These are phyloP conservation scores for Zaprionus camerounensis DNA, from an alignment of 1,140 invertebrate genomes.

Conservation along the genomic window DNA sequence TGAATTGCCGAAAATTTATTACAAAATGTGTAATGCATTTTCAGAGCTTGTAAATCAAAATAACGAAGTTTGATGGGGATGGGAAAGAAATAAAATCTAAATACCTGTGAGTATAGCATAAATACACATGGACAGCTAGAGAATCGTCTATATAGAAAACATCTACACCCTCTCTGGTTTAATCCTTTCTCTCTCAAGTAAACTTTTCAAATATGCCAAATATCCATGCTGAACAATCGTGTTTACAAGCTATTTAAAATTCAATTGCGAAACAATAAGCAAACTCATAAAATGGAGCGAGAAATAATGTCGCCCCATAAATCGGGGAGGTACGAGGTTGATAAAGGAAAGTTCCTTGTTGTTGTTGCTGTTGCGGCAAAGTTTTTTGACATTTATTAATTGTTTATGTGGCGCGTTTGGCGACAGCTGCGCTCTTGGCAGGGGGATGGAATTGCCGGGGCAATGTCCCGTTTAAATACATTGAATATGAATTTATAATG, in stretches of 20 bases:
- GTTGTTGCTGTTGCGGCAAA: slow-evolving; percentile 61
- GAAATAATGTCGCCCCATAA: slow-evolving; percentile 54
- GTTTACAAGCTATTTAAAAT: slow-evolving; percentile 68
- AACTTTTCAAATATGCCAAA: slow-evolving; percentile 61
- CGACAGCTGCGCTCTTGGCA: slow-evolving; percentile 72
- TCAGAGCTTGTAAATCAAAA: slow-evolving; percentile 7
- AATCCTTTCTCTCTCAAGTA: not conserved
- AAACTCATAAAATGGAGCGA: slow-evolving; percentile 55
- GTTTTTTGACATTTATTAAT: slow-evolving; percentile 81
- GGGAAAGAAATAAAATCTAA: not conserved
- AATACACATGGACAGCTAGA: no score
- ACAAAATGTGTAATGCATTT: slow-evolving; percentile 30
- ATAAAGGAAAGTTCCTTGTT: slow-evolving; percentile 26
- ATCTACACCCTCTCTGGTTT: not conserved
- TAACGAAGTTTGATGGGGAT: not conserved
- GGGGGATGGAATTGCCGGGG: not conserved
- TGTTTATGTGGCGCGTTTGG: slow-evolving; percentile 67
- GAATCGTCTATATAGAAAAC: no score
- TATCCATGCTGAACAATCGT: slow-evolving; percentile 58
- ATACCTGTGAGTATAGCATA: no score
- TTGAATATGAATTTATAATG: slow-evolving; percentile 2
- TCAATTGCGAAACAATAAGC: slow-evolving; percentile 67
- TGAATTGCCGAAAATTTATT: slow-evolving; percentile 28
- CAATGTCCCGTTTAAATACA: not conserved
- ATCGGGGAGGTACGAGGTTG: not conserved